A percentile compares a stretch with the other conserved stretches of the same genome.
phyloP scores from a whole-genome alignment of 2,888 invertebrate genomes.

The Cheilosia pagana region DNA sequence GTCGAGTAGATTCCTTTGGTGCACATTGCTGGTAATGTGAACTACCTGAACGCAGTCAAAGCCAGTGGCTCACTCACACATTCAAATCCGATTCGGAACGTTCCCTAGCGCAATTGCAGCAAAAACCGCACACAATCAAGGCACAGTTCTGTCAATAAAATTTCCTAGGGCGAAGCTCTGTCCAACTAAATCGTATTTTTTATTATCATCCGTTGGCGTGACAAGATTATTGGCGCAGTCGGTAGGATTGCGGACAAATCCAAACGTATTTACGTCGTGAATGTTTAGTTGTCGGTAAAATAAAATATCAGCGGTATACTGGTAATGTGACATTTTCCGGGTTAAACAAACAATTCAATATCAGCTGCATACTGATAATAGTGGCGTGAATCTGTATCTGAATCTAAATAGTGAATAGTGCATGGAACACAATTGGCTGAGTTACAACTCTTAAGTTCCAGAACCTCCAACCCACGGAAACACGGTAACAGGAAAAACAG shows the following conservation, averaged over 20 bases:
- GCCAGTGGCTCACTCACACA: too few relatives aligned
- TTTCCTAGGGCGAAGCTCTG: neutral
- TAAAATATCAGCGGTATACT: neutral
- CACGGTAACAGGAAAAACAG: neutral
- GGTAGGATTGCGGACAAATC: constrained; percentile 18
- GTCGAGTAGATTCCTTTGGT: too few relatives aligned
- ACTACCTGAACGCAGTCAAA: too few relatives aligned
- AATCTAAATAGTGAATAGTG: neutral
- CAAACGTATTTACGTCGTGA: constrained; percentile 5
- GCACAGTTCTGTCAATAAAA: neutral
- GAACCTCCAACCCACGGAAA: constrained; percentile 7
- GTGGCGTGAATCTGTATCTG: constrained; percentile 1
- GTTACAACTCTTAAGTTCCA: neutral
- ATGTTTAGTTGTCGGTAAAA: constrained; percentile 5
- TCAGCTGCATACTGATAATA: neutral
- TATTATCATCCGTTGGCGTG: neutral
- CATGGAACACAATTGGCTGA: constrained; percentile 1
- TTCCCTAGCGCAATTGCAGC: too few relatives aligned
- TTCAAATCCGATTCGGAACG: too few relatives aligned
- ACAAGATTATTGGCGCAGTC: constrained; percentile 15
- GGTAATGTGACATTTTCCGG: neutral
- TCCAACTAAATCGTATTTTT: neutral
- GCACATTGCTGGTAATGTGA: too few relatives aligned
- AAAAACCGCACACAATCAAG: too few relatives aligned
- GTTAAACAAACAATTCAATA: neutral